These are phyloP conservation scores for Tanypteryx hageni DNA, from an alignment of 2,888 invertebrate genomes.

Conservation along the genomic window DNA sequence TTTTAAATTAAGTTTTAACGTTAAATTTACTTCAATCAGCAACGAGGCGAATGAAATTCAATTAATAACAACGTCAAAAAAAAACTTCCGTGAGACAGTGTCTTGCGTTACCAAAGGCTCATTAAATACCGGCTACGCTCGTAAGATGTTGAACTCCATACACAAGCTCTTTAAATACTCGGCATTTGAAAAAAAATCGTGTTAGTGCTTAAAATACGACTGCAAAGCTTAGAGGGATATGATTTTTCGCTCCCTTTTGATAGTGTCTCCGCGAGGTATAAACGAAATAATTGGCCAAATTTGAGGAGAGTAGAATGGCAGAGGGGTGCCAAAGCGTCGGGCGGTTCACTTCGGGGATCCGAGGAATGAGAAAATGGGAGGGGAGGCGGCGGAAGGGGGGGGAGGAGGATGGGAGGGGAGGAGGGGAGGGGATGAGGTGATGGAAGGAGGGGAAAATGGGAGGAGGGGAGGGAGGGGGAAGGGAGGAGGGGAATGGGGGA, in stretches of 20 bases:
- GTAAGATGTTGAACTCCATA: background rate
- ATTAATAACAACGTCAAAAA: background rate
- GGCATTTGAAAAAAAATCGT: background rate
- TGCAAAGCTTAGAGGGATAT: too few relatives aligned
- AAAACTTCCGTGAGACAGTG: background rate
- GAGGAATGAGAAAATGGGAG: background rate
- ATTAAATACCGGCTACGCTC: background rate
- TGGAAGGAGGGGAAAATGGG: too few relatives aligned
- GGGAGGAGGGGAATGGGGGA: background rate
- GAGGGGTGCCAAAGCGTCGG: background rate
- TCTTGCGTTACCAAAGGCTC: background rate
- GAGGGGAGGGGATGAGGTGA: too few relatives aligned
- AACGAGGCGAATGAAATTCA: background rate
- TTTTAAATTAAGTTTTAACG: background rate
- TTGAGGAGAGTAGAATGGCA: background rate
- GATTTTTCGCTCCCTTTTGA: background rate
- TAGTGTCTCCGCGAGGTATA: background rate
- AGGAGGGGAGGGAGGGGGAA: too few relatives aligned
- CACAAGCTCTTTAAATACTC: background rate
- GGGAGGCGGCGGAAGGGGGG: background rate
- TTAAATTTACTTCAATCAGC: background rate
- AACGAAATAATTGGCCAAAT: conserved; percentile 44
- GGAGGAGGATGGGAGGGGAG: background rate
- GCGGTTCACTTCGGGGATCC: background rate
- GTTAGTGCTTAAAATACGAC: background rate